phyloP scores from a whole-genome alignment of 1,140 invertebrate genomes.

The Magallana angulata region DNA sequence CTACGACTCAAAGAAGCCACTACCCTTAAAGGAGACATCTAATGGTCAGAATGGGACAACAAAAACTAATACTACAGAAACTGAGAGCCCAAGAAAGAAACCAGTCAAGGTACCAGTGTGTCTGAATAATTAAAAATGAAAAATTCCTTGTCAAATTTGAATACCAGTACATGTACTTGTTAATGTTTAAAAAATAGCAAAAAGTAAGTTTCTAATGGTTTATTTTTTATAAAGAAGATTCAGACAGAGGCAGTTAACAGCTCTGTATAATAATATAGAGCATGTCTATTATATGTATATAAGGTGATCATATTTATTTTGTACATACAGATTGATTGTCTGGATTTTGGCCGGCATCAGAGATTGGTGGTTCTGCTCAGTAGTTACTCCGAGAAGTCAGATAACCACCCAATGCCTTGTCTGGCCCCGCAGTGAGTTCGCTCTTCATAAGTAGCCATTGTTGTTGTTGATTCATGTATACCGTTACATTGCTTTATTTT shows the following conservation, averaged over 20 bases:
- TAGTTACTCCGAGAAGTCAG: constrained; percentile 90
- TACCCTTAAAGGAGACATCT: not conserved
- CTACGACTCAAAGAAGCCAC: not conserved
- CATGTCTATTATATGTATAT: too few relatives aligned
- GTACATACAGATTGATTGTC: constrained; percentile 84
- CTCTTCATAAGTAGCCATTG: too few relatives aligned
- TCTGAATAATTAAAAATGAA: not conserved
- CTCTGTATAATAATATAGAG: too few relatives aligned
- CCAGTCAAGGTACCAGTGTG: not conserved
- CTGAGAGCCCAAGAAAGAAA: not conserved
- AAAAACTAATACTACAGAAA: not conserved
- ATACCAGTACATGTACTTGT: too few relatives aligned
- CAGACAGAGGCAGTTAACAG: too few relatives aligned
- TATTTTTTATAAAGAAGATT: too few relatives aligned
- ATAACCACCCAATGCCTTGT: constrained; percentile 91
- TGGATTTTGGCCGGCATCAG: constrained; percentile 94
- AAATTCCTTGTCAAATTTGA: too few relatives aligned
- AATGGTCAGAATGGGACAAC: not conserved
- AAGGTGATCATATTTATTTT: not conserved
- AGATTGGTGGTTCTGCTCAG: constrained; percentile 93
- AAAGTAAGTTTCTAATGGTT: too few relatives aligned
- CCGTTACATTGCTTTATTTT: not conserved
- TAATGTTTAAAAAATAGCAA: too few relatives aligned
- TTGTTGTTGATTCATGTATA: not conserved
- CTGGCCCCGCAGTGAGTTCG: constrained; percentile 89